Conservation (phyloP, 2,888 invertebrate genomes). For the Amphipoea oculea region DNA sequence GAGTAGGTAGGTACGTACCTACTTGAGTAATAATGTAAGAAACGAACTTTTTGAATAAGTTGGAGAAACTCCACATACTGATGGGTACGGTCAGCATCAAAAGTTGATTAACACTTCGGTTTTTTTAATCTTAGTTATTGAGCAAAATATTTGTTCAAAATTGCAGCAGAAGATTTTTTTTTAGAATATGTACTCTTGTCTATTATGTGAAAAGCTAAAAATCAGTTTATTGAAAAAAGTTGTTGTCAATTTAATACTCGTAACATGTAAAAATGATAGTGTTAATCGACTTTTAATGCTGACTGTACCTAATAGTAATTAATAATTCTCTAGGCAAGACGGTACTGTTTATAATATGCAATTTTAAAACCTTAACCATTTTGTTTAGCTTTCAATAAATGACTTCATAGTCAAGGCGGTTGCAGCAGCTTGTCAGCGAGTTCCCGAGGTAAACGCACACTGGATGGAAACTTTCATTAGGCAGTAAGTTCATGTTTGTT, state of each 20-base stretch:
- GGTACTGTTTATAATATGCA: neutral
- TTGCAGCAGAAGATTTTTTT: too few species aligned
- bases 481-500: constrained; percentile 91
- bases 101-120: too few species aligned
- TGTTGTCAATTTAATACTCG: too few species aligned
- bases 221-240: too few species aligned
- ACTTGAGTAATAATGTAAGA: neutral
- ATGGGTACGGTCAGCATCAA: too few species aligned
- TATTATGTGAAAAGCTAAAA: too few species aligned
- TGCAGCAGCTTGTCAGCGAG: constrained; percentile 96
- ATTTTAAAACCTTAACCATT: neutral
- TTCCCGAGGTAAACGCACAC: constrained; percentile 98
- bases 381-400: constrained; percentile 94
- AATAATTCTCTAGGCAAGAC: neutral
- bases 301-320: neutral
- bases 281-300: too few species aligned
- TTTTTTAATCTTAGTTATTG: too few species aligned
- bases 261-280: too few species aligned
- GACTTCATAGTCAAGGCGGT: constrained; percentile 99
- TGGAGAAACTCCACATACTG: neutral
- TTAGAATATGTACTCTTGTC: too few species aligned
- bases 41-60: neutral
- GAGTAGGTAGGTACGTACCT: neutral
- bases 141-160: too few species aligned
- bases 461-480: constrained; percentile 98